Percentiles rank a stretch among this genome's conserved stretches.
These are phyloP conservation scores for Enteromius trimaculatus DNA, from an alignment of 2,797 vertebrate species.

Conservation along the genomic window DNA sequence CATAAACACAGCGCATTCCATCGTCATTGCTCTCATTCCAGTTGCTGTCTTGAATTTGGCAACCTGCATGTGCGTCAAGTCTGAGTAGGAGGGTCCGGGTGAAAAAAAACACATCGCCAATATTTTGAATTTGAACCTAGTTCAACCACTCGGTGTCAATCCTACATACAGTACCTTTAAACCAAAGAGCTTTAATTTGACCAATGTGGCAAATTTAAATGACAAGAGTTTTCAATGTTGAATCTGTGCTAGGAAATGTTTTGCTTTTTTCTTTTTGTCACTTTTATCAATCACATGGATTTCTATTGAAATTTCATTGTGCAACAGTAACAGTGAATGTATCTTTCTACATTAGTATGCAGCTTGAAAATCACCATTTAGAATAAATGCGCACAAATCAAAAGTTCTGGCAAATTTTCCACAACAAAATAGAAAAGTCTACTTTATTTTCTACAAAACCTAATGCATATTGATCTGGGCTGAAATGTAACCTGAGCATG, in stretches of 20 bases:
- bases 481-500: not conserved
- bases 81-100: too few species aligned
- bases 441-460: not conserved
- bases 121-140: too few species aligned
- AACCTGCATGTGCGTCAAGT: too few species aligned
- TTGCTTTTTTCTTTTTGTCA: not conserved
- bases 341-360: not conserved
- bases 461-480: not conserved
- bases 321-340: not conserved
- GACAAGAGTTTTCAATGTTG: not conserved
- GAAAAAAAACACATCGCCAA: too few species aligned
- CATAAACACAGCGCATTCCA: too few species aligned
- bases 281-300: not conserved
- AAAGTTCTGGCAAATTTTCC: not conserved
- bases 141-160: too few species aligned
- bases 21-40: too few species aligned
- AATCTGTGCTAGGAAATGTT: not conserved
- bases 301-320: not conserved
- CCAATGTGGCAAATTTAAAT: not conserved
- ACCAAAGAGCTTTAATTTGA: not conserved
- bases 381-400: not conserved
- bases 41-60: too few species aligned
- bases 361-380: not conserved
- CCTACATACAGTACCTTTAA: not conserved
- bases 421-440: not conserved